A percentile compares a stretch with the other conserved stretches of the same genome.
Evolutionary conservation across 2,888 invertebrate species (phyloP).

Genomic region (Protonemura montana): DNA sequence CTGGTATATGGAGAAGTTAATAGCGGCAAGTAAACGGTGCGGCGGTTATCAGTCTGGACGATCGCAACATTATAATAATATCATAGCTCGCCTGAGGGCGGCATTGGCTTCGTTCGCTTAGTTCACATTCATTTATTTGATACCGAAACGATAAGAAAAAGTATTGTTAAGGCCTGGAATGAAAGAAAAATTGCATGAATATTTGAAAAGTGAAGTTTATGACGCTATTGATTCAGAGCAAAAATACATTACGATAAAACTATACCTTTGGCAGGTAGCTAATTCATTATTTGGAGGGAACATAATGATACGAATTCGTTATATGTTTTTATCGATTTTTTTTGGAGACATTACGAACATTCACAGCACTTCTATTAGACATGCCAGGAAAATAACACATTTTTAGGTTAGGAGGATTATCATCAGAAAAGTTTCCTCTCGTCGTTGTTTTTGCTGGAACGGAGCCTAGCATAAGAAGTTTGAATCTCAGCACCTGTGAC

Average conservation of each 20-base stretch:
- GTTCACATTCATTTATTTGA: conserved; percentile 28
- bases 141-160: background rate
- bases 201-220: background rate
- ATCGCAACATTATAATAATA: conserved; percentile 24
- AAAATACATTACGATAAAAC: conserved; percentile 4
- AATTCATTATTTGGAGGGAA: background rate
- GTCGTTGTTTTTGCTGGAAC: background rate
- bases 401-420: background rate
- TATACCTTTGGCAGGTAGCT: background rate
- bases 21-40: conserved; percentile 14
- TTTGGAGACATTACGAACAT: background rate
- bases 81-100: conserved; percentile 8
- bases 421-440: background rate
- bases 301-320: background rate
- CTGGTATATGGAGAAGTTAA: conserved; percentile 10
- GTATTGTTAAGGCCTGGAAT: background rate
- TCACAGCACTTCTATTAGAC: background rate
- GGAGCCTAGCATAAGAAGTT: background rate
- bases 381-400: background rate
- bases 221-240: background rate
- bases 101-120: background rate
- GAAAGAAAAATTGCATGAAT: background rate
- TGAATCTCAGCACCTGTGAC: background rate
- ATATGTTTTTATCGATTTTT: background rate
- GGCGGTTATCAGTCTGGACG: background rate